These are phyloP conservation scores for Rhinoraja longicauda DNA, from an alignment of 2,797 vertebrate genomes.

Conservation along the genomic window DNA sequence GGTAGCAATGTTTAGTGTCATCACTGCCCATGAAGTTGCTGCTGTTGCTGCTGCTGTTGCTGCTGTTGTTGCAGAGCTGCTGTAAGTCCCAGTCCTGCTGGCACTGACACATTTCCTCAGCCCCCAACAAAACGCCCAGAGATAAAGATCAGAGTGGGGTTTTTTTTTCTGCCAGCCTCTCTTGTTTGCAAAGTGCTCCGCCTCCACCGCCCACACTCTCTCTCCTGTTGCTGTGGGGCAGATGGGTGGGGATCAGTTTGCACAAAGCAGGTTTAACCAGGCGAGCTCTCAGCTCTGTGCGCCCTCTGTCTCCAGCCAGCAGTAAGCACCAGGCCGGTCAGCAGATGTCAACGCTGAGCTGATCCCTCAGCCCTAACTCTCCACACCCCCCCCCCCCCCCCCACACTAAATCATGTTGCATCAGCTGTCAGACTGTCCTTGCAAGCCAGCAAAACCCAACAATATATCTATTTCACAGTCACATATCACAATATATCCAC, in stretches of 20 bases:
- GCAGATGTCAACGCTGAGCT: not conserved
- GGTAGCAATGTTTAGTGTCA: constrained; percentile 37
- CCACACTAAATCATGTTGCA: too few species aligned
- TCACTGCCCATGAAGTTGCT: constrained; percentile 3
- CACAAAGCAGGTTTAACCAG: constrained; percentile 11
- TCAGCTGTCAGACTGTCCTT: not conserved
- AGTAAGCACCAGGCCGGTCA: not conserved
- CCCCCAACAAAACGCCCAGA: not conserved
- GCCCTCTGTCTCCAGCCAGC: not conserved
- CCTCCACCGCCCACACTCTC: constrained; percentile 9
- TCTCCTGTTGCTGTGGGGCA: not conserved
- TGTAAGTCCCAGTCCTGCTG: constrained; percentile 6
- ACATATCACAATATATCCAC: too few species aligned
- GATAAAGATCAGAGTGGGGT: constrained; percentile 32
- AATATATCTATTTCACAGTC: too few species aligned
- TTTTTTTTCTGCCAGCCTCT: not conserved
- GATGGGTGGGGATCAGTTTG: constrained; percentile 34
- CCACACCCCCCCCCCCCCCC: too few species aligned
- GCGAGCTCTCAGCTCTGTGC: not conserved
- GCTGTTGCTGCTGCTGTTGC: too few species aligned
- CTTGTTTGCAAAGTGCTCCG: constrained; percentile 9
- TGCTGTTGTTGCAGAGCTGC: constrained; percentile 14
- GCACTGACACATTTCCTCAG: constrained; percentile 28
- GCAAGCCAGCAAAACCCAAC: not conserved
- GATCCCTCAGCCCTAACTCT: not conserved